Conservation (phyloP, 2,113 vertebrate species). For the Lipophrys pholis region DNA sequence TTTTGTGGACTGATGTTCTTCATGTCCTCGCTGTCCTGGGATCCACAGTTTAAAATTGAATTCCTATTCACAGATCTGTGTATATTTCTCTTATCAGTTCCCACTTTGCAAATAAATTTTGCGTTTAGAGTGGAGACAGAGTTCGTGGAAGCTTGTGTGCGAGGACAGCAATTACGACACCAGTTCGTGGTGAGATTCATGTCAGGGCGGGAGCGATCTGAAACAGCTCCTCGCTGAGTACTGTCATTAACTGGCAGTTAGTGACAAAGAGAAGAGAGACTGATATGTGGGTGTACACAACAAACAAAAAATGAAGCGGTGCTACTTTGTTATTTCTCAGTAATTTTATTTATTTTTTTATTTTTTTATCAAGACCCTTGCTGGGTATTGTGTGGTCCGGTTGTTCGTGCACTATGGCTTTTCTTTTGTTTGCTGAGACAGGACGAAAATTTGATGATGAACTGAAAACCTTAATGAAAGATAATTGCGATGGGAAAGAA, state of each 20-base stretch:
- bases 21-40: background rate
- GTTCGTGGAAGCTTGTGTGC: background rate
- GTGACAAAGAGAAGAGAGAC: background rate
- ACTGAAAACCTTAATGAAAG: too few relatives aligned
- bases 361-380: background rate
- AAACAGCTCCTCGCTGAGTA: conserved; percentile 15
- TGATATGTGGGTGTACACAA: conserved; percentile 1
- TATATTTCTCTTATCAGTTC: too few relatives aligned
- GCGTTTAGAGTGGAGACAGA: background rate
- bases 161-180: background rate
- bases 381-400: conserved; percentile 17
- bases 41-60: background rate
- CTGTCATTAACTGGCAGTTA: conserved; percentile 22
- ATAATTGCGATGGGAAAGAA: too few relatives aligned
- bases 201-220: conserved; percentile 8
- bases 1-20: background rate
- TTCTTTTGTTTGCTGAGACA: conserved; percentile 24
- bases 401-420: conserved; percentile 19
- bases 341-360: background rate
- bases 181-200: background rate
- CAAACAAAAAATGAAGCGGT: background rate
- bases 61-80: too few relatives aligned
- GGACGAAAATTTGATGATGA: background rate
- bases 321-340: conserved; percentile 11
- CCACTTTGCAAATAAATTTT: conserved; percentile 1